These are phyloP conservation scores for Tinea pellionella DNA, from an alignment of 2,888 invertebrate species.

Conservation along the genomic window DNA sequence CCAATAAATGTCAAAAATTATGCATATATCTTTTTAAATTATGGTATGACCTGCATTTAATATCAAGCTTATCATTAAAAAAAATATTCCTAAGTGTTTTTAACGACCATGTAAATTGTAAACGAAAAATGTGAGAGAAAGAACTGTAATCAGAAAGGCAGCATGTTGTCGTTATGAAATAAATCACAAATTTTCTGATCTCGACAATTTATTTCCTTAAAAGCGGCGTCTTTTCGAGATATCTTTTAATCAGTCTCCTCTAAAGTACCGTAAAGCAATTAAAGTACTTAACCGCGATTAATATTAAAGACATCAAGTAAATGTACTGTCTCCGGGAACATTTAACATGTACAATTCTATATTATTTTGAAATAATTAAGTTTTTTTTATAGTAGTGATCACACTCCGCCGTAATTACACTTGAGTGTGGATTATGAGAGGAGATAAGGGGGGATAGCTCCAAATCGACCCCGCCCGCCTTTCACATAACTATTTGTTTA, in stretches of 20 bases:
- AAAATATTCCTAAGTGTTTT: background rate
- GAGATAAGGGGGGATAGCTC: no score
- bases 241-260: conserved; percentile 13
- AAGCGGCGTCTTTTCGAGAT: conserved; percentile 12
- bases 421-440: no score
- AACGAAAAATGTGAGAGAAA: background rate
- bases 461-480: no score
- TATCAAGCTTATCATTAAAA: background rate
- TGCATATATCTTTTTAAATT: no score
- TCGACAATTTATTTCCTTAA: conserved; percentile 8
- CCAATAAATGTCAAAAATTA: no score
- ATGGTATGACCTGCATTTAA: no score
- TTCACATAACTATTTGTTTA: no score
- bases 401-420: no score
- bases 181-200: conserved; percentile 7
- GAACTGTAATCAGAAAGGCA: no score
- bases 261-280: conserved; percentile 17
- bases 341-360: background rate
- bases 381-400: no score
- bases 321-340: background rate
- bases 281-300: conserved; percentile 19
- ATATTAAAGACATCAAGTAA: conserved; percentile 16
- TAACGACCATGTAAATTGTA: background rate
- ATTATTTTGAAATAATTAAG: background rate
- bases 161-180: background rate